phyloP scores from a whole-genome alignment of 2,113 vertebrate species.

The Phycodurus eques region DNA sequence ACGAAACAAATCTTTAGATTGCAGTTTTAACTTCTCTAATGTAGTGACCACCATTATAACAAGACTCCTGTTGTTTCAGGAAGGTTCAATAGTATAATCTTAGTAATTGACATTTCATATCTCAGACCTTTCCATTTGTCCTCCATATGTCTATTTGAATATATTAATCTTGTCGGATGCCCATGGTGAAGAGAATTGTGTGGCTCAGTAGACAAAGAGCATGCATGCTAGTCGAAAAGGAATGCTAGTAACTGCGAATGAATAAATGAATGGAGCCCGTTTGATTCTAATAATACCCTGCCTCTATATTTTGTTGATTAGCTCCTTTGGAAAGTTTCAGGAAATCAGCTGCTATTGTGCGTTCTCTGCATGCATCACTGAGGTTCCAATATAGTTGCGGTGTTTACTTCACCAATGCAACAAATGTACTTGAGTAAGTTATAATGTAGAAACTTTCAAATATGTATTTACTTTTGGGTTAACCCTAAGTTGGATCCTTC shows the following conservation, averaged over 20 bases:
- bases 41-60: no score
- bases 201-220: background rate
- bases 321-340: slow-evolving; percentile 37
- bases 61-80: no score
- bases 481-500: background rate
- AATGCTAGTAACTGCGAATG: slow-evolving; percentile 9
- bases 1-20: no score
- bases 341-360: slow-evolving; percentile 55
- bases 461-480: background rate
- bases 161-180: slow-evolving; percentile 1
- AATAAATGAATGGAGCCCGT: slow-evolving; percentile 27
- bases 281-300: slow-evolving; percentile 53
- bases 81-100: no score
- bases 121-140: background rate
- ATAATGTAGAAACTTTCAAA: background rate
- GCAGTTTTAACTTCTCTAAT: no score
- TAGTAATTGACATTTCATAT: no score
- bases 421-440: background rate
- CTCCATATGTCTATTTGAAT: background rate
- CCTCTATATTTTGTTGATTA: slow-evolving; percentile 56
- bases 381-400: background rate
- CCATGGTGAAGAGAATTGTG: background rate
- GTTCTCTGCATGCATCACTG: background rate
- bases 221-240: background rate
- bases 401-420: background rate